Percentiles rank a stretch among this genome's conserved stretches.
These are phyloP conservation scores for Engraulis encrasicolus DNA, from an alignment of 2,113 vertebrate species.

Conservation along the genomic window DNA sequence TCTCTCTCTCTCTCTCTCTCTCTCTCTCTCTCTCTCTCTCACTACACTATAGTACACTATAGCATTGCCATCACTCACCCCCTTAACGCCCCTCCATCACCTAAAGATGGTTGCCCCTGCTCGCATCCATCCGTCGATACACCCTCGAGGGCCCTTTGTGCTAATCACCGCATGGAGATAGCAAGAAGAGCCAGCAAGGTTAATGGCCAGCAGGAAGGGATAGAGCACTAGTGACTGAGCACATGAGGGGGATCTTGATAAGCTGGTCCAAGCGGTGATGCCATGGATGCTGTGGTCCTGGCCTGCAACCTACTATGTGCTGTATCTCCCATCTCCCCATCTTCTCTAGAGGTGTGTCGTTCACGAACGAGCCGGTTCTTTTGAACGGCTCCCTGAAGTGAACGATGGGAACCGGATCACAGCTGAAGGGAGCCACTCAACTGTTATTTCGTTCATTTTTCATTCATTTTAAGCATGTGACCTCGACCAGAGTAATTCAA, in stretches of 20 bases:
- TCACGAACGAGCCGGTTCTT: too few relatives aligned
- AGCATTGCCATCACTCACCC: constrained; percentile 75
- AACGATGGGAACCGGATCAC: too few relatives aligned
- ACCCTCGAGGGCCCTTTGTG: constrained; percentile 77
- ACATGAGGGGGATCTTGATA: constrained; percentile 84
- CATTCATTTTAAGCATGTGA: too few relatives aligned
- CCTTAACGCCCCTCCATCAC: constrained; percentile 69
- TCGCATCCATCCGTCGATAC: too few relatives aligned
- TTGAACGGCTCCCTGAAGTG: too few relatives aligned
- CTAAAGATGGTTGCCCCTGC: constrained; percentile 49
- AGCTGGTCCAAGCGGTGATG: constrained; percentile 67
- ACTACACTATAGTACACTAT: too few relatives aligned
- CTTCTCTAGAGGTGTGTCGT: constrained; percentile 74
- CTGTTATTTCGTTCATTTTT: too few relatives aligned
- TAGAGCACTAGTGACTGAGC: constrained; percentile 78
- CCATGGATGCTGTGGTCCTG: constrained; percentile 46
- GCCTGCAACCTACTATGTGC: too few relatives aligned
- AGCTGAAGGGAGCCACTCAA: too few relatives aligned
- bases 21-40: too few relatives aligned
- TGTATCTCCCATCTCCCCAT: constrained; percentile 48
- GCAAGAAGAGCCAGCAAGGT: constrained; percentile 81
- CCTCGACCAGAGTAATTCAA: too few relatives aligned
- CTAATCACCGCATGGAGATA: constrained; percentile 87
- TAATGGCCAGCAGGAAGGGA: constrained; percentile 84
- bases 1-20: too few relatives aligned